These are phyloP conservation scores for Polypterus senegalus DNA, from an alignment of 2,113 vertebrate genomes.

Conservation along the genomic window DNA sequence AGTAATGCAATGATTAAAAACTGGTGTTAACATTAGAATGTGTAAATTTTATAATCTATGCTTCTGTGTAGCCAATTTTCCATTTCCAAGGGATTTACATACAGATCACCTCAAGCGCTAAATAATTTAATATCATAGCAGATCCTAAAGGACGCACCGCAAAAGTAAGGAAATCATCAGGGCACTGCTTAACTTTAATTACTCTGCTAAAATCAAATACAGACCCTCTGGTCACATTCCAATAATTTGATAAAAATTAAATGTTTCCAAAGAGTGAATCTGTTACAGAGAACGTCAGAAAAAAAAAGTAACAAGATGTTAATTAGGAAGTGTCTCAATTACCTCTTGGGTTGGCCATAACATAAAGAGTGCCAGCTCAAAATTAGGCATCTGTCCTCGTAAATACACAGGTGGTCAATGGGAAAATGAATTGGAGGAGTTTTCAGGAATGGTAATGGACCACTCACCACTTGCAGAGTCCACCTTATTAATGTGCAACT, in stretches of 20 bases:
- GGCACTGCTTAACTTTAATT: conserved; percentile 91
- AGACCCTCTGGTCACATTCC: conserved; percentile 68
- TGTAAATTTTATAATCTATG: conserved; percentile 69
- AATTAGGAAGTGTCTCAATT: too few relatives aligned
- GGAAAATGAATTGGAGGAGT: too few relatives aligned
- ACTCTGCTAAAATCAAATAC: conserved; percentile 80
- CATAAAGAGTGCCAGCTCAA: too few relatives aligned
- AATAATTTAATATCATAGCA: conserved; percentile 76
- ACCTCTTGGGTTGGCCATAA: too few relatives aligned
- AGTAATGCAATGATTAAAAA: conserved; percentile 55
- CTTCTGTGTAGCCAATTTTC: conserved; percentile 54
- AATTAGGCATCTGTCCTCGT: too few relatives aligned
- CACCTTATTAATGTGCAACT: too few relatives aligned
- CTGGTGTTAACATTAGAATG: conserved; percentile 33
- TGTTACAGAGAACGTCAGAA: conserved; percentile 14
- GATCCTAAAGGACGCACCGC: conserved; percentile 65
- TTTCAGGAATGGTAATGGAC: too few relatives aligned
- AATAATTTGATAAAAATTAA: conserved; percentile 73
- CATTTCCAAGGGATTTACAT: conserved; percentile 78
- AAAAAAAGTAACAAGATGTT: not conserved
- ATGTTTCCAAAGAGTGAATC: conserved; percentile 36
- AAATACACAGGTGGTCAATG: too few relatives aligned
- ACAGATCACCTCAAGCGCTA: conserved; percentile 66
- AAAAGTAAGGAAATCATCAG: conserved; percentile 61
- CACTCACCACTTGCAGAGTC: too few relatives aligned